A percentile compares a stretch with the other conserved stretches of the same genome.
phyloP scores from a whole-genome alignment of 2,888 invertebrate species.

The Bibio marci region DNA sequence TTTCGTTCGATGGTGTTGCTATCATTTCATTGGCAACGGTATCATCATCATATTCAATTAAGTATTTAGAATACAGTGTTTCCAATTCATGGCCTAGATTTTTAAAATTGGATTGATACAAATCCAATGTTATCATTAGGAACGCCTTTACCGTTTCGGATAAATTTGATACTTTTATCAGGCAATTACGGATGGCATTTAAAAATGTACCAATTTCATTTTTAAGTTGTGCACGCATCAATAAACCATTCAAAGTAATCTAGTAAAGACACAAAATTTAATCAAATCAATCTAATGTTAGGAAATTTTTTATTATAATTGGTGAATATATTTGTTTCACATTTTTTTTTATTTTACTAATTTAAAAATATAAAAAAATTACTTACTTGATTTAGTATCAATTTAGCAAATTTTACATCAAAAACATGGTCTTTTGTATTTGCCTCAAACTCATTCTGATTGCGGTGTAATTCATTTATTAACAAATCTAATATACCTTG shows the following conservation, averaged over 20 bases:
- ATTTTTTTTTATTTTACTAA: too few relatives aligned
- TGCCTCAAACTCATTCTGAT: slow-evolving; percentile 13
- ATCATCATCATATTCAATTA: slow-evolving; percentile 14
- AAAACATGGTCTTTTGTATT: slow-evolving; percentile 1
- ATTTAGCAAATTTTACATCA: slow-evolving; percentile 22
- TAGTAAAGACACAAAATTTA: slow-evolving; percentile 10
- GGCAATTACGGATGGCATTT: slow-evolving; percentile 23
- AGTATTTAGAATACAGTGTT: slow-evolving; percentile 25
- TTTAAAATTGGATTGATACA: slow-evolving; percentile 26
- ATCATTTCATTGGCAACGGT: too few relatives aligned
- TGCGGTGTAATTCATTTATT: slow-evolving; percentile 17
- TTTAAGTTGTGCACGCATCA: slow-evolving; percentile 24
- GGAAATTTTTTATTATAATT: too few relatives aligned
- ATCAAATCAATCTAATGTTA: too few relatives aligned
- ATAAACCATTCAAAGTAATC: slow-evolving; percentile 25
- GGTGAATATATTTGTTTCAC: too few relatives aligned
- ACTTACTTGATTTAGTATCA: slow-evolving; percentile 25
- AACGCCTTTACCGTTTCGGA: slow-evolving; percentile 24
- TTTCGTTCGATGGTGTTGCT: too few relatives aligned
- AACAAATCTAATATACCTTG: slow-evolving; percentile 22
- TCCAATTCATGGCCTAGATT: slow-evolving; percentile 23
- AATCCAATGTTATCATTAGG: slow-evolving; percentile 26
- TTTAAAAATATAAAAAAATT: too few relatives aligned
- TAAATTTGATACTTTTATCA: slow-evolving; percentile 23
- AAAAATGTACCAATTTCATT: slow-evolving; percentile 22